Evolutionary conservation across 2,888 invertebrate genomes (phyloP).

Genomic region (Drymonia ruficornis): DNA sequence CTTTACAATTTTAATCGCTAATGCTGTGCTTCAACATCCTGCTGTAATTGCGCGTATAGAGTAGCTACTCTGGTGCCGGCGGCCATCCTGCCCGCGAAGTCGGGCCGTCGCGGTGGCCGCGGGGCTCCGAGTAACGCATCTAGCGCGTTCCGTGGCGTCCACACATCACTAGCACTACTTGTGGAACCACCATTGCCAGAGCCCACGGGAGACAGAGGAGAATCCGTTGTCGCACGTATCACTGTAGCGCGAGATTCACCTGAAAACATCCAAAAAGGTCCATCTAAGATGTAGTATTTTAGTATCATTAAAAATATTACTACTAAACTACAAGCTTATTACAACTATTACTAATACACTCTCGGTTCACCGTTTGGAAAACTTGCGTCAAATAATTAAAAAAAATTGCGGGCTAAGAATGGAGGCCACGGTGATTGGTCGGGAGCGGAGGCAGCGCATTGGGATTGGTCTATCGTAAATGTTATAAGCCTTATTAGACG

Average conservation of each 20-base stretch:
- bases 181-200: constrained; percentile 59
- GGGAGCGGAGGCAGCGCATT: too few relatives aligned
- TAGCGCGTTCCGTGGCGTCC: constrained; percentile 79
- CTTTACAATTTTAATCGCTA: constrained; percentile 15
- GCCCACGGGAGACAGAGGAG: constrained; percentile 93
- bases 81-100: constrained; percentile 88
- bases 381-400: too few relatives aligned
- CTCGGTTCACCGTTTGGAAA: too few relatives aligned
- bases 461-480: too few relatives aligned
- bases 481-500: too few relatives aligned
- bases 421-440: too few relatives aligned
- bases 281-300: too few relatives aligned
- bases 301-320: too few relatives aligned
- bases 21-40: constrained; percentile 68
- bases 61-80: constrained; percentile 87
- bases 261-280: constrained; percentile 32
- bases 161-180: constrained; percentile 54
- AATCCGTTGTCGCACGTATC: constrained; percentile 91
- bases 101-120: constrained; percentile 77
- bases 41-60: constrained; percentile 89
- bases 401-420: too few relatives aligned
- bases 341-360: too few relatives aligned
- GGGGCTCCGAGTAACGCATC: constrained; percentile 83
- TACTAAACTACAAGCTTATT: too few relatives aligned
- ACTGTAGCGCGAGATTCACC: constrained; percentile 75